phyloP scores from a whole-genome alignment of 64 coral and sea anemone species.

The Stichodactyla mertensii region DNA sequence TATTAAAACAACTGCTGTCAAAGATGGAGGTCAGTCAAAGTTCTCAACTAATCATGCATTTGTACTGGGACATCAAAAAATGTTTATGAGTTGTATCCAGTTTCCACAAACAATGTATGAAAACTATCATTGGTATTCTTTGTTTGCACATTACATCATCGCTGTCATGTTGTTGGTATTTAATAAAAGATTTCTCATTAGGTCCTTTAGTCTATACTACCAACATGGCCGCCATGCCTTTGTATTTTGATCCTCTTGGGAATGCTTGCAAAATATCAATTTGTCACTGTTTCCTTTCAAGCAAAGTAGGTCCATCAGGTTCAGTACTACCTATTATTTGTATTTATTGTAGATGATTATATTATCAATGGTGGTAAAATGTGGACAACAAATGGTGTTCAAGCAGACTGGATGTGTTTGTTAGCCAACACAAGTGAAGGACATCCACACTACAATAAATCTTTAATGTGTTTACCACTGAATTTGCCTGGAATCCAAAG shows the following conservation, averaged over 20 bases:
- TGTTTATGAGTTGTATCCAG: no score
- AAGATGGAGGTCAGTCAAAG: conserved; percentile 77
- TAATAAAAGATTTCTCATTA: no score
- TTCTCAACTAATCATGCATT: background rate
- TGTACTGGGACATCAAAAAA: background rate
- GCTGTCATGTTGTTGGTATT: no score
- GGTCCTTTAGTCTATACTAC: no score
- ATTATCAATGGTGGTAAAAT: conserved; percentile 97
- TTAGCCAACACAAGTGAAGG: conserved; percentile 89
- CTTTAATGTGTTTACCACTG: conserved; percentile 83
- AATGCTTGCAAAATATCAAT: no score
- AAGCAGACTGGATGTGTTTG: conserved; percentile 99
- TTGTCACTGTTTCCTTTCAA: no score
- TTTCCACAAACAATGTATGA: no score
- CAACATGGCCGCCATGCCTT: no score
- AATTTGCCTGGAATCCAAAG: conserved; percentile 71
- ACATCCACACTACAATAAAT: conserved; percentile 82
- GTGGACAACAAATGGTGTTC: conserved; percentile 96
- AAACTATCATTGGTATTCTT: no score
- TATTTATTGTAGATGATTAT: conserved; percentile 65
- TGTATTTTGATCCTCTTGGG: no score
- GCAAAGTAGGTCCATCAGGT: no score
- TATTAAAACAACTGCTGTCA: conserved; percentile 86
- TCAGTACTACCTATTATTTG: background rate
- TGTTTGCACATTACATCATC: no score